Base-by-base conservation (phyloP, 1,140 invertebrate genomes). In the Sitodiplosis mosellana region DNA sequence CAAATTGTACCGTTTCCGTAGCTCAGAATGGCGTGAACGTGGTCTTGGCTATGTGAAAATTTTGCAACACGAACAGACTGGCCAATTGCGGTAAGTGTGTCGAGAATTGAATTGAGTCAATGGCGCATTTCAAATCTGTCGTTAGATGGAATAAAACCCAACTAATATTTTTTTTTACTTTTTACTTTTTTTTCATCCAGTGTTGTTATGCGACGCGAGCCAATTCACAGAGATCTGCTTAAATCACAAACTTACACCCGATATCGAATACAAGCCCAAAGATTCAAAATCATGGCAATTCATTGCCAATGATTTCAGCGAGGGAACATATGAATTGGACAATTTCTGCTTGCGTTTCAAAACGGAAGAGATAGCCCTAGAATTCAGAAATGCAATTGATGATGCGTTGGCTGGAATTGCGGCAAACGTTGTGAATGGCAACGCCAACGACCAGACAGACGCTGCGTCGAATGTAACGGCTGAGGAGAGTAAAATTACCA, bases 1-100 rank as follows among this genome's bases (percentile, higher is more conserved):
- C 0, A 90, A 88, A 61, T 62, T 91, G 10, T 90, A 76, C 56
- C 71, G 85, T 33, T 87, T 78, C 55, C 61, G 73, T 55, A 57
- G 66, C 46, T 69, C 73, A 33, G 80, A 93, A 61, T 94, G 88
- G 88, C 93, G 92, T 61, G 89, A 93, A 65, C 70, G 89, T 27
- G 89, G 89, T 2, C 58, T 88, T 27, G 89, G 90, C 4, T 77
- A 87, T 55, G 76, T 93, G 1, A 93, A 92, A 67, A 75, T 95
- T 37, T 66, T 94, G 2, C 76, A 75, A 49, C 76, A 89, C 54
- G 74, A 69, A 18, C 58, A 70, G 21, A 80, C 69, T 2, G 70
- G 72, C 10, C 85, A 83, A 59, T 61, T 86, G 38, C 74, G 83
- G 75, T 76, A 63, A 62, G 43, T 20, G 38, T 43, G 5, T 21